A percentile compares a stretch with the other conserved stretches of the same genome.
Conservation (phyloP, 2,113 vertebrate genomes). For the Aegypius monachus region DNA sequence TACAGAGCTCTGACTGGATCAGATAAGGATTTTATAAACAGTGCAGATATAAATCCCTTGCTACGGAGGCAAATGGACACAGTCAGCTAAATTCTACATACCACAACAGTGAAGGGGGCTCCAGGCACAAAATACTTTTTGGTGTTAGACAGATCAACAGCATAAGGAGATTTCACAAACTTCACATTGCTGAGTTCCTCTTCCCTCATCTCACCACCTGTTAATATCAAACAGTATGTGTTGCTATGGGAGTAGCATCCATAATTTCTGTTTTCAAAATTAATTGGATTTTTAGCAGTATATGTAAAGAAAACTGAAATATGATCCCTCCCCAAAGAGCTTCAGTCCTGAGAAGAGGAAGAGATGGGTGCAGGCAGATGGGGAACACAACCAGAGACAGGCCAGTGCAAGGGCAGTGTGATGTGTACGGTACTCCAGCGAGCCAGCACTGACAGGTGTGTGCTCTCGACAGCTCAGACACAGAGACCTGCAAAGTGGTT, state of each 20-base stretch:
- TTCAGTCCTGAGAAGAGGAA: background rate
- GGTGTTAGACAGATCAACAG: conserved; percentile 70
- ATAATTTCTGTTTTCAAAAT: background rate
- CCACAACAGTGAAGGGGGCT: conserved; percentile 66
- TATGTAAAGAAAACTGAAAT: background rate
- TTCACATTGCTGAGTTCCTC: conserved; percentile 69
- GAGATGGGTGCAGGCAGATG: rapidly evolving
- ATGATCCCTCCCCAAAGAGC: background rate
- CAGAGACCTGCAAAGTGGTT: background rate
- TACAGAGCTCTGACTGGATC: background rate
- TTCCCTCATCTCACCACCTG: conserved; percentile 73
- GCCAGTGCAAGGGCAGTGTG: background rate
- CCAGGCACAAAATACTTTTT: conserved; percentile 72
- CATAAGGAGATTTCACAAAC: conserved; percentile 71
- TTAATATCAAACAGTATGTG: background rate
- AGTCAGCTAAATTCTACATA: background rate
- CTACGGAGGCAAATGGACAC: background rate
- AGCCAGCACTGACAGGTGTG: background rate
- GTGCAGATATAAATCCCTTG: background rate
- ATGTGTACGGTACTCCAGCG: rapidly evolving
- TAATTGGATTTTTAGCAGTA: background rate
- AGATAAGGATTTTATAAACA: background rate
- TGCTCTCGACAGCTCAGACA: background rate
- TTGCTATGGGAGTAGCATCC: background rate
- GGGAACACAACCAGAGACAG: background rate